Evolutionary conservation across 2,797 vertebrate species (phyloP), one percentile per base, ranked within the genome.

Genomic region (Threskiornis aethiopicus): DNA sequence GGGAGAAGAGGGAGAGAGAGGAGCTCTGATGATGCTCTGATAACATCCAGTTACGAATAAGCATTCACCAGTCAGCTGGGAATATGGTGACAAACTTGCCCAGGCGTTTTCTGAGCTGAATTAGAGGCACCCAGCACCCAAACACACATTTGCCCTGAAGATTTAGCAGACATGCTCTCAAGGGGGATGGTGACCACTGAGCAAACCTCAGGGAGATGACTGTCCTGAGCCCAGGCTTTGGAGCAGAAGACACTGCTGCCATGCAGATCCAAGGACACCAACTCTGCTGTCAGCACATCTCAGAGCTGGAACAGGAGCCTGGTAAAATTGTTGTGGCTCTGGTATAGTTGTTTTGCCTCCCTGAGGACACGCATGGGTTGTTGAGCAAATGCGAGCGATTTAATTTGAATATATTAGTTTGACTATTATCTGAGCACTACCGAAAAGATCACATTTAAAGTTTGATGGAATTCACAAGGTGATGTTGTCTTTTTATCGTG

Each of bases 401-500:
- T 71, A 64, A 92, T 92, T 65, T 2, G 49, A 93, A 96, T 89
- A 39, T 33, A 96, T 93, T 61, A 91, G 66, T 16, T 52, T 80
- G 94, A 77, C 84, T 94, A 76, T 91, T 80, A 95, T 15, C 80
- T 1, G 39, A 64, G 87, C 0, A 0, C 87, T 84, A 55, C 58
- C 10, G 4, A 62, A 83, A 91, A 90, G 82, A 90, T 37, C 73
- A 3, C 76, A 39, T 86, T 87, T 81, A 91, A 91, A 96, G 84
- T 61, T 35, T 61, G 93, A 84, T 94, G 49, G 90, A 88, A 97
- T 96, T 73, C 90, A 89, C 86, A 77, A 93, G 94, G 88, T 93
- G 84, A 54, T 89, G 94, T 42, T 83, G 91, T 22, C 79, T 88
- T 89, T 95, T 96, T 93, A 94, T 93, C 3, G 2, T 44, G 94